These are phyloP conservation scores for Sphecodes monilicornis DNA, from an alignment of 2,888 invertebrate species.

Conservation along the genomic window DNA sequence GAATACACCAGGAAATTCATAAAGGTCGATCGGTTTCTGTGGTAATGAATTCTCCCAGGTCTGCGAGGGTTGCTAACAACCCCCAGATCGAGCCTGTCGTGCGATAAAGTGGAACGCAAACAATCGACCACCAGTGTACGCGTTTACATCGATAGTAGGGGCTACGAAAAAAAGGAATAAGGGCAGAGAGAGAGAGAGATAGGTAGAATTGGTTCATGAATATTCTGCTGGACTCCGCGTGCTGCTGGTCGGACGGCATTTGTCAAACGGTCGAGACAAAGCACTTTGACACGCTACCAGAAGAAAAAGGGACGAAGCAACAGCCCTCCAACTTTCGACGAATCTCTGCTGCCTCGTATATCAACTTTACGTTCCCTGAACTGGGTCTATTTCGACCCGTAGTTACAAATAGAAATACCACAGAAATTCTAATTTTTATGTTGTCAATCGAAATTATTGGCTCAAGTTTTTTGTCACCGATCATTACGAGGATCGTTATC, in stretches of 20 bases:
- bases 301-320: constrained; percentile 27
- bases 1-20: not conserved
- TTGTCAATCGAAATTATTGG: too few relatives aligned
- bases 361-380: not conserved
- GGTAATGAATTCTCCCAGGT: constrained; percentile 4
- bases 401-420: not conserved
- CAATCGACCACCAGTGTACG: constrained; percentile 26
- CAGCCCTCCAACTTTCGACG: not conserved
- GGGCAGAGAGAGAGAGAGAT: not conserved
- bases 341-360: not conserved
- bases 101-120: constrained; percentile 49
- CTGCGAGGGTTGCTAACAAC: constrained; percentile 17
- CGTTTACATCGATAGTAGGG: constrained; percentile 37
- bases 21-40: constrained; percentile 15
- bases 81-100: constrained; percentile 6
- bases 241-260: constrained; percentile 34
- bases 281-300: constrained; percentile 53
- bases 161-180: constrained; percentile 10
- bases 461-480: too few relatives aligned
- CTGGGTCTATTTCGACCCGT: not conserved
- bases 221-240: constrained; percentile 37
- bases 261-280: constrained; percentile 53
- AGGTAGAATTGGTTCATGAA: constrained; percentile 45
- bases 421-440: not conserved
- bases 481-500: too few relatives aligned